These are phyloP conservation scores for Drosophila mulleri DNA, from an alignment of 2,888 invertebrate genomes.

Conservation along the genomic window DNA sequence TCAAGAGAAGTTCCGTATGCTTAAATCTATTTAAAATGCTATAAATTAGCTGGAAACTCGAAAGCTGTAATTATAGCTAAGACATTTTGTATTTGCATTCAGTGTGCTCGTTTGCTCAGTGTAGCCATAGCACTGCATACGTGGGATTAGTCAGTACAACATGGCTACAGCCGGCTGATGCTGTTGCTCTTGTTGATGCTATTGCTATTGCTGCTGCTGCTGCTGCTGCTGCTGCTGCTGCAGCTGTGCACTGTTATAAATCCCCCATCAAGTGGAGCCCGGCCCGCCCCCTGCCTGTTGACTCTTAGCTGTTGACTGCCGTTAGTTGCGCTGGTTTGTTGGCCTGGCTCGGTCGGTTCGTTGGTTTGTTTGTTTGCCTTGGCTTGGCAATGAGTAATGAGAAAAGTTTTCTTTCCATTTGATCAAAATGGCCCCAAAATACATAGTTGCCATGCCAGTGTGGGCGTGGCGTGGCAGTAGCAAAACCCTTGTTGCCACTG, in stretches of 20 bases:
- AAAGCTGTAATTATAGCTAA: no score
- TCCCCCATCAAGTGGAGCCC: conserved; percentile 52
- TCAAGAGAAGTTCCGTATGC: no score
- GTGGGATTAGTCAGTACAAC: conserved; percentile 72
- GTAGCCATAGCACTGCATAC: conserved; percentile 47
- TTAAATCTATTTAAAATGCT: neutral
- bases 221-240: conserved; percentile 54
- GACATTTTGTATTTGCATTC: neutral
- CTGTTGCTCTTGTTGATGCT: conserved; percentile 2
- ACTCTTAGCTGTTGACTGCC: conserved; percentile 76
- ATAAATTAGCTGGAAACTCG: neutral
- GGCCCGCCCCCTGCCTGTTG: conserved; percentile 47
- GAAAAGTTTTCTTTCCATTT: conserved; percentile 80
- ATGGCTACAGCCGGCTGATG: conserved; percentile 49
- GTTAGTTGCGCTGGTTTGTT: conserved; percentile 71
- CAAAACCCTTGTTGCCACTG: conserved; percentile 27
- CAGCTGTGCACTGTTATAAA: conserved; percentile 72
- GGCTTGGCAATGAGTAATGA: conserved; percentile 79
- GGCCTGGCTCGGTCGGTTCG: conserved; percentile 38
- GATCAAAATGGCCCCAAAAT: conserved; percentile 75
- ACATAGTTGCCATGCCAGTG: conserved; percentile 57
- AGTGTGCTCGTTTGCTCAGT: conserved; percentile 21
- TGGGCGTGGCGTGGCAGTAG: conserved; percentile 41
- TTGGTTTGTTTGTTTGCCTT: conserved; percentile 65
- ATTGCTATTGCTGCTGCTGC: conserved; percentile 18